Percentiles rank a stretch among this genome's conserved stretches.
These are phyloP conservation scores for Phalacrocorax carbo DNA, from an alignment of 2,113 vertebrate genomes.

Conservation along the genomic window DNA sequence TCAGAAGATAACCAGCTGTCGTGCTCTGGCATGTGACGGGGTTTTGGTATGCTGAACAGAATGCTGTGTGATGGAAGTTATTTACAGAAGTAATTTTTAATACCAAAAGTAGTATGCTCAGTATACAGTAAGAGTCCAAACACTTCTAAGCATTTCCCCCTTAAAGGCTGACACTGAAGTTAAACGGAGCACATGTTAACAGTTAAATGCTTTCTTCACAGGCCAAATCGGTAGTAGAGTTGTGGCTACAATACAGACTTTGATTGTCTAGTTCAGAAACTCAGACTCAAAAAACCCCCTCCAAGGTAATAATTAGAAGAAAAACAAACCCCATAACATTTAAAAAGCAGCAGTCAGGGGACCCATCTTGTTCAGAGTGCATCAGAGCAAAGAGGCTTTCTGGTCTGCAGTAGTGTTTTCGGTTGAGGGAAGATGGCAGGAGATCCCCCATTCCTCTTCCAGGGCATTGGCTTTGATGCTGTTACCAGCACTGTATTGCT, in stretches of 20 bases:
- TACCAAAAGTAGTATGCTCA: constrained; percentile 55
- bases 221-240: constrained; percentile 59
- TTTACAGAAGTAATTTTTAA: constrained; percentile 56
- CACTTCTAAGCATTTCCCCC: constrained; percentile 43
- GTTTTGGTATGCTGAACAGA: constrained; percentile 35
- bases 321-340: neutral
- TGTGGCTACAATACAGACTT: constrained; percentile 67
- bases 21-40: constrained; percentile 41
- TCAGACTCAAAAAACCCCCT: constrained; percentile 13
- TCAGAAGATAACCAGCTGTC: constrained; percentile 44
- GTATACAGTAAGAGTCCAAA: constrained; percentile 54
- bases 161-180: constrained; percentile 50
- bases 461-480: constrained; percentile 9
- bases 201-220: constrained; percentile 68
- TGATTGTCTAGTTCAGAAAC: constrained; percentile 73
- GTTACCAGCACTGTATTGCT: constrained; percentile 56
- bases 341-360: constrained; percentile 75
- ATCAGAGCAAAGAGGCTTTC: constrained; percentile 62
- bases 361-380: constrained; percentile 65
- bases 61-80: constrained; percentile 54
- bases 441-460: constrained; percentile 17
- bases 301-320: constrained; percentile 6
- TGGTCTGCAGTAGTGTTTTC: constrained; percentile 67
- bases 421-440: constrained; percentile 7
- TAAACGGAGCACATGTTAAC: constrained; percentile 25